Conservation (phyloP, 2,797 vertebrate genomes). For the Lepilemur septentrionalis region DNA sequence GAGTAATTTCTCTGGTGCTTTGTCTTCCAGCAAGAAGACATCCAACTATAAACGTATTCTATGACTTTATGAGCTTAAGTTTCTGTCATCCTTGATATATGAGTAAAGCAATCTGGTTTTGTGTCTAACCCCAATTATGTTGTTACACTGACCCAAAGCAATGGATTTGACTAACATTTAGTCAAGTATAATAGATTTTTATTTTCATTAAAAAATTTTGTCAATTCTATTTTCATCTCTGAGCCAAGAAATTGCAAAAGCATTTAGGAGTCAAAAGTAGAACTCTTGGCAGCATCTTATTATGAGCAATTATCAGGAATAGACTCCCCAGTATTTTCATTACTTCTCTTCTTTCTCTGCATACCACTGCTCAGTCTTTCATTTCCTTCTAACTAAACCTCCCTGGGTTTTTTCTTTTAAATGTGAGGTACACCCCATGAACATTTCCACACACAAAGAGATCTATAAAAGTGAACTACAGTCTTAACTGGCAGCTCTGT, state of each 20-base stretch:
- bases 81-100: constrained; percentile 1
- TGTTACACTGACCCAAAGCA: not conserved
- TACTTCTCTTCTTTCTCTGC: constrained; percentile 2
- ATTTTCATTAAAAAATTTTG: constrained; percentile 10
- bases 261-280: not conserved
- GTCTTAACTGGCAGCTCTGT: constrained; percentile 42
- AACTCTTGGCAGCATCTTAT: not conserved
- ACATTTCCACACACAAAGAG: constrained; percentile 22
- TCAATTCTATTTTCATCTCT: not conserved
- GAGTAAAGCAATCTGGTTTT: constrained; percentile 1
- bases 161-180: constrained; percentile 15
- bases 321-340: not conserved
- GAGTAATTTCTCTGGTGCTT: not conserved
- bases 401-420: not conserved
- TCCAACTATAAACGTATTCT: not conserved
- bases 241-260: not conserved
- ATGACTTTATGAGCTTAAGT: not conserved
- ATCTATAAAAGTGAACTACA: constrained; percentile 31
- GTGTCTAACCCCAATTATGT: not conserved
- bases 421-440: not conserved
- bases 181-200: not conserved
- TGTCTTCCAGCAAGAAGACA: not conserved
- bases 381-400: constrained; percentile 9
- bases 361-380: not conserved
- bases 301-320: not conserved